These are phyloP conservation scores for Epistrophe grossulariae DNA, from an alignment of 2,888 invertebrate species.

Conservation along the genomic window DNA sequence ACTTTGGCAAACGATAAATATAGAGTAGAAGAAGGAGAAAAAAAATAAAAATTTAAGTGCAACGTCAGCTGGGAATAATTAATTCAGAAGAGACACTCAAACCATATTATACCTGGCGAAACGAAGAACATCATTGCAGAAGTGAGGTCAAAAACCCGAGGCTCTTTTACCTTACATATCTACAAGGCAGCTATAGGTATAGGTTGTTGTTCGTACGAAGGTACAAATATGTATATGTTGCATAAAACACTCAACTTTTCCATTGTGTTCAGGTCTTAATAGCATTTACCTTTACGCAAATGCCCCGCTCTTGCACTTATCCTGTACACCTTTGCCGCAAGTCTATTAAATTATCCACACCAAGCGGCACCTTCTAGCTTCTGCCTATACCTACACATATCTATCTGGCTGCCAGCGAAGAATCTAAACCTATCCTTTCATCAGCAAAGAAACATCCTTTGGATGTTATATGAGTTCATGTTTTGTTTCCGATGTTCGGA, in stretches of 20 bases:
- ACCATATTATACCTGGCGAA: constrained; percentile 53
- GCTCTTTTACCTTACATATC: constrained; percentile 11
- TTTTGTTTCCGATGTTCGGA: constrained; percentile 1
- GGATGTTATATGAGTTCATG: constrained; percentile 2
- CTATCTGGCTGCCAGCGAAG: not conserved
- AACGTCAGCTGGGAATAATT: constrained; percentile 63
- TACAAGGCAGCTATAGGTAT: too few relatives aligned
- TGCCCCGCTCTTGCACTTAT: constrained; percentile 34
- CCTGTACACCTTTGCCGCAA: constrained; percentile 41
- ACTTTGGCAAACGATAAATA: not conserved
- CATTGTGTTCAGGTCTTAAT: constrained; percentile 64
- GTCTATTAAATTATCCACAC: constrained; percentile 73
- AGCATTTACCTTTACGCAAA: constrained; percentile 69
- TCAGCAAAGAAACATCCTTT: constrained; percentile 43
- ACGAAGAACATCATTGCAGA: constrained; percentile 8
- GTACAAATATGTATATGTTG: not conserved
- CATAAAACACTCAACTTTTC: constrained; percentile 70
- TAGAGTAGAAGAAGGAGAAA: not conserved
- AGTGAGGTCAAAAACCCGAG: constrained; percentile 64
- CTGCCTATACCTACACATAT: not conserved
- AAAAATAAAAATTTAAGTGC: constrained; percentile 14
- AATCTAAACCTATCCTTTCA: constrained; percentile 45
- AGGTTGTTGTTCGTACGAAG: not conserved
- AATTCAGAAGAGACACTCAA: constrained; percentile 60
- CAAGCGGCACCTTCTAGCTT: constrained; percentile 39